phyloP scores from a whole-genome alignment of 2,113 vertebrate genomes.

The Ciconia stormi region DNA sequence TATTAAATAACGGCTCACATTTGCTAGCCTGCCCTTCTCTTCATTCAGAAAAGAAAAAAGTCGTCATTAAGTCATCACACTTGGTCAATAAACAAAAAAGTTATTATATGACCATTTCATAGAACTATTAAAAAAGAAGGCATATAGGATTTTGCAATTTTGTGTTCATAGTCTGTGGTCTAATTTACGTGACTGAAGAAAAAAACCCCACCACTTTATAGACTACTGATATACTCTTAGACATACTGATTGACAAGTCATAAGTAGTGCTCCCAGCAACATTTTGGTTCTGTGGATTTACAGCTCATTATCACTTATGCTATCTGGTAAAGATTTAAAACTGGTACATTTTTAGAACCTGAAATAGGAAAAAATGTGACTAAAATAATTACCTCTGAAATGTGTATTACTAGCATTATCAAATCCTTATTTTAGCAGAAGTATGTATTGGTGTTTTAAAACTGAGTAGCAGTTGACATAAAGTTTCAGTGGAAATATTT shows the following conservation, averaged over 20 bases:
- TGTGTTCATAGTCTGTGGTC: not conserved
- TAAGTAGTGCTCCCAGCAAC: constrained; percentile 57
- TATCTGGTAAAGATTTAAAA: constrained; percentile 44
- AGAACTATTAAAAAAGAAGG: not conserved
- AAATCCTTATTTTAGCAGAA: constrained; percentile 25
- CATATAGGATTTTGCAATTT: not conserved
- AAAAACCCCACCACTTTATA: not conserved
- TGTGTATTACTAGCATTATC: not conserved
- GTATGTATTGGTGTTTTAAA: constrained; percentile 27
- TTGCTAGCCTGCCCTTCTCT: not conserved
- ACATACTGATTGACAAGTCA: constrained; percentile 36
- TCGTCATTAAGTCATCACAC: not conserved
- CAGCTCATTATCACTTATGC: constrained; percentile 40
- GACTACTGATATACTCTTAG: constrained; percentile 7
- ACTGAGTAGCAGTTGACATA: not conserved
- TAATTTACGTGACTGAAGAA: not conserved
- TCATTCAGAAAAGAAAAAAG: not conserved
- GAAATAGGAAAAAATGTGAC: not conserved
- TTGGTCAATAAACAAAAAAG: not conserved
- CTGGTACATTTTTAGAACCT: not conserved
- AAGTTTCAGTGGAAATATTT: constrained; percentile 51
- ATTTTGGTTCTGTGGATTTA: constrained; percentile 56
- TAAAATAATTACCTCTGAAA: constrained; percentile 49
- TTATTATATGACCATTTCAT: not conserved
- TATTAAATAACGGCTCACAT: not conserved